Percentiles rank a stretch among this genome's conserved stretches.
These are phyloP conservation scores for Natrix natrix DNA, from an alignment of 2,797 vertebrate genomes.

Conservation along the genomic window DNA sequence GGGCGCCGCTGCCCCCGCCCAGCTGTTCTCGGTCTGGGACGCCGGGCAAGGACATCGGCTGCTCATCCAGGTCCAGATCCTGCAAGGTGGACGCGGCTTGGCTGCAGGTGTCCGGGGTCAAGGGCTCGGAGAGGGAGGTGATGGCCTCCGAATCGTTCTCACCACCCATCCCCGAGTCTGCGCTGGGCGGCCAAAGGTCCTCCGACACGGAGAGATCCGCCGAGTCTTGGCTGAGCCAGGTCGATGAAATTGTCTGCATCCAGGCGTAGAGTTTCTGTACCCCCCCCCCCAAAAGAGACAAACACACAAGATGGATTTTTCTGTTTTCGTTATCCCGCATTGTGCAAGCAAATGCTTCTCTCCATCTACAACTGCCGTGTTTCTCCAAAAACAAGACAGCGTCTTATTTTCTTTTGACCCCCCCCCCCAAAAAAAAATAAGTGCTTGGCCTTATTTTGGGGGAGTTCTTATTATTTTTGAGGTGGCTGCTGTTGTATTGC, in stretches of 20 bases:
- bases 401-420: no score
- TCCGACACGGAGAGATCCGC: slow-evolving; percentile 45
- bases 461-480: no score
- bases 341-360: neutral
- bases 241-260: slow-evolving; percentile 54
- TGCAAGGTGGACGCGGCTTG: slow-evolving; percentile 50
- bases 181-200: slow-evolving; percentile 58
- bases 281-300: neutral
- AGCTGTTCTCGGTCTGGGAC: neutral
- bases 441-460: no score
- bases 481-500: no score
- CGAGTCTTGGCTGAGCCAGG: slow-evolving; percentile 44
- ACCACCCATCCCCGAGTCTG: slow-evolving; percentile 66
- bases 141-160: slow-evolving; percentile 66
- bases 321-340: neutral
- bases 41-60: neutral
- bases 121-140: slow-evolving; percentile 61
- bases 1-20: fast-evolving
- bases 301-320: neutral
- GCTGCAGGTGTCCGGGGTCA: slow-evolving; percentile 57
- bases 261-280: slow-evolving; percentile 68
- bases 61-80: slow-evolving; percentile 60
- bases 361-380: no score
- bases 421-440: no score
- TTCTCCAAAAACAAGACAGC: no score